Evolutionary conservation across 2,113 vertebrate genomes (phyloP).

Genomic region (Colius striatus): DNA sequence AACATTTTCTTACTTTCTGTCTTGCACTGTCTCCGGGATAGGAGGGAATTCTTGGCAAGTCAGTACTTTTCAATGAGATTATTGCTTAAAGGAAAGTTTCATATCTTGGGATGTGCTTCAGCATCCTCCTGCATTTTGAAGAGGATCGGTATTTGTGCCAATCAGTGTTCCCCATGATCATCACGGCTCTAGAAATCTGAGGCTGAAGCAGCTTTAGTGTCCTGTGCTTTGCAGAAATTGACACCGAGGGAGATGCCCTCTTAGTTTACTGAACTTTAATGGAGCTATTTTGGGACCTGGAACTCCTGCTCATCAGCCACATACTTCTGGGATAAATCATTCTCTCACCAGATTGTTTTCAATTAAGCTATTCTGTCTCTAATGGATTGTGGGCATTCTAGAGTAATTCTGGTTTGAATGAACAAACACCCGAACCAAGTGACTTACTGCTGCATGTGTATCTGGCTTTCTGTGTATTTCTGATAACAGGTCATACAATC

Average conservation of each 20-base stretch:
- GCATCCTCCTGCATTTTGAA: not conserved
- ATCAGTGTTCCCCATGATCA: not conserved
- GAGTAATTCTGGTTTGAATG: constrained; percentile 23
- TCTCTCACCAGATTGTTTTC: constrained; percentile 21
- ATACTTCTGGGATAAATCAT: not conserved
- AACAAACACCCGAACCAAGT: not conserved
- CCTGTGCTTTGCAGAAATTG: not conserved
- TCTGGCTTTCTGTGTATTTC: not conserved
- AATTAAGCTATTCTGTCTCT: not conserved
- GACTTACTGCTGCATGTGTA: not conserved
- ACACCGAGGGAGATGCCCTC: not conserved
- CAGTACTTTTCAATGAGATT: not conserved
- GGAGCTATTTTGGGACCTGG: constrained; percentile 7
- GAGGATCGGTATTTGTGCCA: not conserved
- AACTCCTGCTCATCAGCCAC: not conserved
- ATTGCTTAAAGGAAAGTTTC: not conserved
- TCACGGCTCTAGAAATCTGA: not conserved
- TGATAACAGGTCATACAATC: not conserved
- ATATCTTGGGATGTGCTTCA: not conserved
- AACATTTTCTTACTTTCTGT: not conserved
- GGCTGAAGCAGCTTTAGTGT: not conserved
- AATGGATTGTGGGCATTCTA: not conserved
- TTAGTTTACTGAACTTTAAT: not conserved
- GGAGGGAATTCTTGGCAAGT: not conserved
- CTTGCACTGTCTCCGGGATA: not conserved